These are phyloP conservation scores for Stenodema calcarata DNA, from an alignment of 2,888 invertebrate species.

Conservation along the genomic window DNA sequence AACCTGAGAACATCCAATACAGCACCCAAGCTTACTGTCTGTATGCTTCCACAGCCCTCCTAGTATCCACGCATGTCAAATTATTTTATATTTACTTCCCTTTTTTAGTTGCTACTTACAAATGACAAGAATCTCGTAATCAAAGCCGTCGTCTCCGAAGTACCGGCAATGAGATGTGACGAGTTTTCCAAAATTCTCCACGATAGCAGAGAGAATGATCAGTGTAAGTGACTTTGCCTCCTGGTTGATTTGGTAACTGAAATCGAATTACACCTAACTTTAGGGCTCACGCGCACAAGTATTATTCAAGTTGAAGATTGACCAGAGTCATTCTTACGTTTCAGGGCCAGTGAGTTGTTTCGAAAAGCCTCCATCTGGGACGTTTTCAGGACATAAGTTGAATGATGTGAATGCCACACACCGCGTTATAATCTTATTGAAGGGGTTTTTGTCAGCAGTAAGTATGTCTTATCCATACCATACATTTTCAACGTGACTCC, in stretches of 20 bases:
- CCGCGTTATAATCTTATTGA: not conserved
- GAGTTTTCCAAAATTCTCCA: not conserved
- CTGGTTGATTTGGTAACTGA: too few relatives aligned
- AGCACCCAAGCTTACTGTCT: too few relatives aligned
- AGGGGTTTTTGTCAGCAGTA: constrained; percentile 3
- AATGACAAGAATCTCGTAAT: constrained; percentile 35
- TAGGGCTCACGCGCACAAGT: too few relatives aligned
- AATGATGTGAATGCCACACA: not conserved
- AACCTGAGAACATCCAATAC: too few relatives aligned
- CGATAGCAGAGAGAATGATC: not conserved
- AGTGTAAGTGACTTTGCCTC: not conserved
- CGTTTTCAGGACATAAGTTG: not conserved
- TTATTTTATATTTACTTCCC: not conserved
- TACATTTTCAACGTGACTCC: too few relatives aligned
- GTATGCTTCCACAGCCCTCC: too few relatives aligned
- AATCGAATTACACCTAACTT: too few relatives aligned
- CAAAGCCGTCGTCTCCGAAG: constrained; percentile 21
- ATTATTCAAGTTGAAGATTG: too few relatives aligned
- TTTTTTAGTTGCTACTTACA: constrained; percentile 19
- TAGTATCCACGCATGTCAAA: not conserved
- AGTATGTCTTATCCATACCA: too few relatives aligned
- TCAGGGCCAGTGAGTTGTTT: not conserved
- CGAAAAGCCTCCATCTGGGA: not conserved
- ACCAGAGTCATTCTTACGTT: too few relatives aligned
- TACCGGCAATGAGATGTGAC: not conserved